These are phyloP conservation scores for Tridacna gigas DNA, from an alignment of 2,888 invertebrate genomes.

Conservation along the genomic window DNA sequence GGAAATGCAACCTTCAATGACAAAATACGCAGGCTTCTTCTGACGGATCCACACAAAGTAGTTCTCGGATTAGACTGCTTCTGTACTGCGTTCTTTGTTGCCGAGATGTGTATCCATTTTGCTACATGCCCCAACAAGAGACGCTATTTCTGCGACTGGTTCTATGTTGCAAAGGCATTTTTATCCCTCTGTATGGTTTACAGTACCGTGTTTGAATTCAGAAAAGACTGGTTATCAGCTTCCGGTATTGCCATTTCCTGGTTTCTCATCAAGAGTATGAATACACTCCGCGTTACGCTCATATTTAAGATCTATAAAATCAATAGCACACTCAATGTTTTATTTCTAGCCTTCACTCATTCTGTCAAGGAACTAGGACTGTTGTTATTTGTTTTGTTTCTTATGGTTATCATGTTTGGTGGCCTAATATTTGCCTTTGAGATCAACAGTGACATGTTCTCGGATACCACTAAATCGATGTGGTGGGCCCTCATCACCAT, in stretches of 20 bases:
- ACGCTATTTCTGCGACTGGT: neutral
- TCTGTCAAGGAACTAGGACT: neutral
- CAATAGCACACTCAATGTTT: neutral
- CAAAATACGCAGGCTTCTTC: neutral
- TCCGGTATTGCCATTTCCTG: neutral
- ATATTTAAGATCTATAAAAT: neutral
- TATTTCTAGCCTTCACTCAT: neutral
- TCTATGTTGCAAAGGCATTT: neutral
- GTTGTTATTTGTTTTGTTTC: neutral
- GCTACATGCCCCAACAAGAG: neutral
- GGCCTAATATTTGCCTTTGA: conserved; percentile 22
- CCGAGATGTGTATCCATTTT: conserved; percentile 6
- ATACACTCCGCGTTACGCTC: neutral
- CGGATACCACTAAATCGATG: conserved; percentile 9
- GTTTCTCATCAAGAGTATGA: conserved; percentile 12
- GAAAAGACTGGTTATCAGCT: neutral
- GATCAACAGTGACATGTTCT: conserved; percentile 23
- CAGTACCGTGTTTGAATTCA: conserved; percentile 13
- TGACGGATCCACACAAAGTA: conserved; percentile 15
- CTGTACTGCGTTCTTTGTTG: conserved; percentile 10
- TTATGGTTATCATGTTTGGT: conserved; percentile 1
- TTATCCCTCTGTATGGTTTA: conserved; percentile 9
- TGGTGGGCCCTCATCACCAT: conserved; percentile 86
- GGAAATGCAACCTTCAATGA: neutral
- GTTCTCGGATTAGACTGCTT: conserved; percentile 4